A percentile compares a stretch with the other conserved stretches of the same genome.
phyloP scores from a whole-genome alignment of 2,113 vertebrate species.

The Ctenodactylus gundi region DNA sequence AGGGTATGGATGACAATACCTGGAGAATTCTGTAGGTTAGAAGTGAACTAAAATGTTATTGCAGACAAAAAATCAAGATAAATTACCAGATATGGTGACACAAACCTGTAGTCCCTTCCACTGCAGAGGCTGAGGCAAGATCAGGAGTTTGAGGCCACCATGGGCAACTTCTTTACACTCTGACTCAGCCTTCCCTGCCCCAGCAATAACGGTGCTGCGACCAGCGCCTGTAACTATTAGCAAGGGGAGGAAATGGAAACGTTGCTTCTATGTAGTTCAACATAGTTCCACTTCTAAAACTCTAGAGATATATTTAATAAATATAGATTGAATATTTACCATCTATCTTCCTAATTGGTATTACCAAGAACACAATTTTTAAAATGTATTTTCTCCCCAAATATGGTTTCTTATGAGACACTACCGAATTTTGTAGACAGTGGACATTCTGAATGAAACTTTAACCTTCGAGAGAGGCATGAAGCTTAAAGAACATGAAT shows the following conservation, averaged over 20 bases:
- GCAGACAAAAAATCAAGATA: not conserved
- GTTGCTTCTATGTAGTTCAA: not conserved
- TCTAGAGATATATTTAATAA: not conserved
- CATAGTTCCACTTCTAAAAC: not conserved
- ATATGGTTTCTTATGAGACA: conserved; percentile 55
- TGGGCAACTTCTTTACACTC: not conserved
- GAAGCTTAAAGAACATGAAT: conserved; percentile 78
- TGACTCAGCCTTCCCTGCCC: no score
- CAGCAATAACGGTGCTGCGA: not conserved
- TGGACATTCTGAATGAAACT: conserved; percentile 82
- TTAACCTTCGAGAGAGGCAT: conserved; percentile 83
- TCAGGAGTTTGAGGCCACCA: not conserved
- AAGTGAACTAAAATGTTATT: not conserved
- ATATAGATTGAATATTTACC: not conserved
- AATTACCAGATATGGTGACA: not conserved
- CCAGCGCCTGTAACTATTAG: not conserved
- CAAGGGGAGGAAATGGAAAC: not conserved
- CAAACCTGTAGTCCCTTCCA: not conserved
- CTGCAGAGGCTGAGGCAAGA: not conserved
- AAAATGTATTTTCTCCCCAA: not conserved
- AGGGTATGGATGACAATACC: accelerated
- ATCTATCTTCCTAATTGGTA: not conserved
- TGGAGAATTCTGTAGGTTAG: not conserved
- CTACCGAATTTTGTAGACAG: conserved; percentile 75
- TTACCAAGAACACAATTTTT: not conserved